A percentile compares a stretch with the other conserved stretches of the same genome.
Evolutionary conservation across 2,113 vertebrate genomes (phyloP).

Genomic region (Salminus brasiliensis): DNA sequence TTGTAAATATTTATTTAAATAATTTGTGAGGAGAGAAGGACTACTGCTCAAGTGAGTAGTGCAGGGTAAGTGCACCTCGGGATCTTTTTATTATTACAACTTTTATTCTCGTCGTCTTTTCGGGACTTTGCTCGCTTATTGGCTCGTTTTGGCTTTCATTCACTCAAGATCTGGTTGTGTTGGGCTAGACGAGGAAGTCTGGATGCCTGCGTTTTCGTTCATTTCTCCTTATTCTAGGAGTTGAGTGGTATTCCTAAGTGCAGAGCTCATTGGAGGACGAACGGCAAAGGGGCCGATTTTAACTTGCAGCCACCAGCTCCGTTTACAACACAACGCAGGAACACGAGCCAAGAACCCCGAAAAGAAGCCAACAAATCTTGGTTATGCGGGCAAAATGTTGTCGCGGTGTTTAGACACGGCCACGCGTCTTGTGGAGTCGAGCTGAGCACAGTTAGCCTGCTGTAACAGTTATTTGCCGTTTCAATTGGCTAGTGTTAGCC

Average conservation of each 20-base stretch:
- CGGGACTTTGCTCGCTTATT: slow-evolving; percentile 61
- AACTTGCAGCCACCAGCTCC: slow-evolving; percentile 66
- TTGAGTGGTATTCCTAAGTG: slow-evolving; percentile 67
- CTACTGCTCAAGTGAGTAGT: slow-evolving; percentile 72
- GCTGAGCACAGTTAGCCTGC: slow-evolving; percentile 34
- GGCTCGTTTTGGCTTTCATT: slow-evolving; percentile 3
- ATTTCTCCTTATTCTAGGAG: slow-evolving; percentile 77
- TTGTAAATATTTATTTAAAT: slow-evolving; percentile 81
- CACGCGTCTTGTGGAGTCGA: neutral
- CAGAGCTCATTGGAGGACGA: slow-evolving; percentile 51
- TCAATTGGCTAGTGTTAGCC: slow-evolving; percentile 49
- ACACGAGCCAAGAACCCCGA: neutral
- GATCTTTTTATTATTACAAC: slow-evolving; percentile 75
- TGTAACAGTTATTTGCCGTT: slow-evolving; percentile 53
- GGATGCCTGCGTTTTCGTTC: slow-evolving; percentile 54
- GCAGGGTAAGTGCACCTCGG: slow-evolving; percentile 79
- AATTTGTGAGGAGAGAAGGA: slow-evolving; percentile 74
- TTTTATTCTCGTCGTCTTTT: slow-evolving; percentile 68
- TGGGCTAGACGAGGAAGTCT: slow-evolving; percentile 30
- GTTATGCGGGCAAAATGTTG: slow-evolving; percentile 20
- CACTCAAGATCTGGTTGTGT: slow-evolving; percentile 23
- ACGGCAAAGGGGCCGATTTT: slow-evolving; percentile 70
- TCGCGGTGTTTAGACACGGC: slow-evolving; percentile 20
- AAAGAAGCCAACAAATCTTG: neutral
- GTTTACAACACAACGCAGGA: slow-evolving; percentile 7